Base-by-base conservation (phyloP, 2,113 vertebrate species). In the Larimichthys polyactis region DNA sequence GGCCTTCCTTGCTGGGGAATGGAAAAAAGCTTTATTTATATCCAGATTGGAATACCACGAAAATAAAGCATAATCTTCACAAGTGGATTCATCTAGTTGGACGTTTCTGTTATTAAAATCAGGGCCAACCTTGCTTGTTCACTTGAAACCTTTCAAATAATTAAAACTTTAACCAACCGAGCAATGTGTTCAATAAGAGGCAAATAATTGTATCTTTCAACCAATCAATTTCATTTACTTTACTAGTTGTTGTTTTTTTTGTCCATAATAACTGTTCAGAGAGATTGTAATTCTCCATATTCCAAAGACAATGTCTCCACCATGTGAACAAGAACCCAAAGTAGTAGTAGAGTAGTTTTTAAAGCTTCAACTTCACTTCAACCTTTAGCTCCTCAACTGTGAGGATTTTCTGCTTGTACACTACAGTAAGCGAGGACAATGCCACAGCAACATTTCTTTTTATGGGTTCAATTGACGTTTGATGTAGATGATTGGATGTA, bases 11-110 rank as follows among this genome's bases (percentile, higher is more conserved):
- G 52, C 14, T 69, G 52, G 12, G 62, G 69, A 83, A 79, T 83
- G 86, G 77, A 87, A 83, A 84, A 73, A 82, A 46, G 69, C 57
- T 84, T 71, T 88, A 82, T 91, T 87, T 84, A 79, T 85, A 83
- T 71, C 73, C 68, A 51, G 64, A 77, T 17, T 73, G 65, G 36
- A 89, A 84, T 66, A 81, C 78, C 78, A 73, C 0, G 3, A 84
- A 85, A 46, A 83, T 69, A 76, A 75, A 78, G 62, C 68, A 40
- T 73, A 63, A 77, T 85, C 66, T 75, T 65, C 60, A 74, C 58
- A 57, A 74, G 55, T 65, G 57, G 64, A 66, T 79, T 68, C 43
- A 51, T 71, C 14, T 27, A n/a, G 32, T 22, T 5, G 29, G n/a
- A n/a, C 4, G 46, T 65, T 69, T 60, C 36, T 36, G 36, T 36